Base-by-base conservation (phyloP, 2,888 invertebrate species). In the Plemyria rubiginata region DNA sequence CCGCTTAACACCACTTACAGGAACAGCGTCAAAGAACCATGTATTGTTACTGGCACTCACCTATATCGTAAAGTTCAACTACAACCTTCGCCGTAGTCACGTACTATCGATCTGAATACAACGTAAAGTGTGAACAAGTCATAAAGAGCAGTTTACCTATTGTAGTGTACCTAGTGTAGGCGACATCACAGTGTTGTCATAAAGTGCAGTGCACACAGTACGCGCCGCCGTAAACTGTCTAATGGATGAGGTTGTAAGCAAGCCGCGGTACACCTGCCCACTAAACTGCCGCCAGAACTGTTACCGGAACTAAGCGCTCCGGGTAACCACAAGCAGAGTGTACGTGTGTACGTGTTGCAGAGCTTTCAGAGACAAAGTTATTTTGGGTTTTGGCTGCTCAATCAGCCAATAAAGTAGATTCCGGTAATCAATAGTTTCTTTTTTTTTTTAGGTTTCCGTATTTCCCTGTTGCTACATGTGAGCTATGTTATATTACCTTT, bases 211-310 rank as follows among this genome's bases (percentile, higher is more conserved):
- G 48, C n/a, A 48, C 48, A 48, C 48, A 8, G 43, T 7, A 13
- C 50, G 11, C 11, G 11, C 11, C 40, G n/a, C 7, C 53, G 11
- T 41, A 29, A 43, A 53, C 5, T 53, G 4, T 8, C 41, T 53
- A 53, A 41, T 53, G 53, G 41, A 43, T 11, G 53, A 53, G 41
- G 28, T 15, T 41, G 41, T 40, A 52, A 40, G 51, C 16, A 22
- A 38, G 29, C 12, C 12, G 13, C 41, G 53, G 28, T 13, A 41
- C 52, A 52, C 28, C 52, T 52, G 12, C 13, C 40, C 49, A 28
- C 40, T 13, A 1, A 28, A 9, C 52, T 40, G 28, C 22, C 48
- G 11, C 1, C 11, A 4, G 36, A 11, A 38, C 36, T 7, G 36
- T 9, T 11, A 38, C 2, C 9, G 36, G 36, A 11, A 45, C 43